phyloP scores from a whole-genome alignment of 2,797 vertebrate genomes.

The Pseudomugil gertrudae region DNA sequence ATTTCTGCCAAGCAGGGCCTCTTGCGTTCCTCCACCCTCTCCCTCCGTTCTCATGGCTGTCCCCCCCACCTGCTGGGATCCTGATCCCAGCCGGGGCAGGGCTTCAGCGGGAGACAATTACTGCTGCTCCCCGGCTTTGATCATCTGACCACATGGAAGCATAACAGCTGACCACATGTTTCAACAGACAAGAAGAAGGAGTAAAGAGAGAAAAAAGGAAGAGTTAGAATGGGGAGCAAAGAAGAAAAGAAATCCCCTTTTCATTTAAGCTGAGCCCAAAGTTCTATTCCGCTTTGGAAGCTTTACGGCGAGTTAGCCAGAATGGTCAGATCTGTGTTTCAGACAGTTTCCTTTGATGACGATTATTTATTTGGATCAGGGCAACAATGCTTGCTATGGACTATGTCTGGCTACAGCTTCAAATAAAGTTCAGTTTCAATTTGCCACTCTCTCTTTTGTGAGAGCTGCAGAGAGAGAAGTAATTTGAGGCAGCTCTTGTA shows the following conservation, averaged over 20 bases:
- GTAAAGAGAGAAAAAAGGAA: slow-evolving; percentile 68
- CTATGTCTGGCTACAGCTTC: slow-evolving; percentile 65
- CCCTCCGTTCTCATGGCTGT: slow-evolving; percentile 97
- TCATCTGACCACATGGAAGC: slow-evolving; percentile 99
- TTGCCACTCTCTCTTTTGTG: slow-evolving; percentile 72
- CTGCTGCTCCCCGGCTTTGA: slow-evolving; percentile 97
- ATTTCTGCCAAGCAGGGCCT: slow-evolving; percentile 98
- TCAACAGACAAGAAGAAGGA: slow-evolving; percentile 93
- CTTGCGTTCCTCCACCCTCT: slow-evolving; percentile 96
- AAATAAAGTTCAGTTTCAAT: slow-evolving; percentile 79
- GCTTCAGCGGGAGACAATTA: slow-evolving; percentile 99
- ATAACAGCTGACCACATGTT: slow-evolving; percentile 99
- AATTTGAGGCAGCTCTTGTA: slow-evolving; percentile 80
- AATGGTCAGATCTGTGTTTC: slow-evolving; percentile 73
- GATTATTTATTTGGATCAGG: slow-evolving; percentile 77
- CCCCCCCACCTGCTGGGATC: slow-evolving; percentile 99
- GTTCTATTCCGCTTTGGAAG: slow-evolving; percentile 63
- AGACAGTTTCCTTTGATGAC: slow-evolving; percentile 71
- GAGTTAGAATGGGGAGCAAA: slow-evolving; percentile 66
- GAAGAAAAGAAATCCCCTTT: slow-evolving; percentile 72
- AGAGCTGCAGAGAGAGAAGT: slow-evolving; percentile 65
- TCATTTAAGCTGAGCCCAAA: slow-evolving; percentile 66
- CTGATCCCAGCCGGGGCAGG: slow-evolving; percentile 98
- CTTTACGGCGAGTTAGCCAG: slow-evolving; percentile 58
- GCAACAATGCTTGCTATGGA: slow-evolving; percentile 66